Evolutionary conservation across 2,888 invertebrate genomes (phyloP).

Genomic region (Lamproptera curius): DNA sequence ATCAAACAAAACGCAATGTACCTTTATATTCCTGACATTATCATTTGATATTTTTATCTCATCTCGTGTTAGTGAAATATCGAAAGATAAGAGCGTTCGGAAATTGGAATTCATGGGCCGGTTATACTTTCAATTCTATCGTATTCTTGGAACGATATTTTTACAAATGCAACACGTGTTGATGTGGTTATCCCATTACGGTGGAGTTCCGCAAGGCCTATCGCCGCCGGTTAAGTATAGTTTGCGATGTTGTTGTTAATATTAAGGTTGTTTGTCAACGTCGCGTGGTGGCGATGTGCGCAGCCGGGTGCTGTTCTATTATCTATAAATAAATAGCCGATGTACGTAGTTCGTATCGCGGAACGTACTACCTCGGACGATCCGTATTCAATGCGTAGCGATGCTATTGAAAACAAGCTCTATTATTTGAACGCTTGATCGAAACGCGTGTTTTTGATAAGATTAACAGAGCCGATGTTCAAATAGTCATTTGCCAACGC

Average conservation of each 20-base stretch:
- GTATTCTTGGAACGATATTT: too few species aligned
- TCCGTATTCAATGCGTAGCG: conserved; percentile 12
- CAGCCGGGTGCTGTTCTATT: conserved; percentile 26
- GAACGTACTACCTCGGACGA: conserved; percentile 12
- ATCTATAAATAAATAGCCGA: conserved; percentile 18
- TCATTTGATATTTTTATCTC: too few species aligned
- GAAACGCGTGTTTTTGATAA: background rate
- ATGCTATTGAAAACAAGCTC: background rate
- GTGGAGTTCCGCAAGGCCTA: conserved; percentile 38
- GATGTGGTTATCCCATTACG: background rate
- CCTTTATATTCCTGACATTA: too few species aligned
- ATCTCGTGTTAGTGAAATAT: too few species aligned
- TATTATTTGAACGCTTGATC: conserved; percentile 3
- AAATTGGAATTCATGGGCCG: too few species aligned
- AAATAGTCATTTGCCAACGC: background rate
- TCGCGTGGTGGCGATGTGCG: conserved; percentile 49
- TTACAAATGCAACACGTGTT: too few species aligned
- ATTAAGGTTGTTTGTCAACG: conserved; percentile 65
- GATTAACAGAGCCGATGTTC: too few species aligned
- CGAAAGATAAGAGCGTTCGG: too few species aligned
- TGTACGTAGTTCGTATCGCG: conserved; percentile 3
- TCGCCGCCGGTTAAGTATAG: conserved; percentile 8
- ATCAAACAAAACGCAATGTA: too few species aligned
- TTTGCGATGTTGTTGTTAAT: conserved; percentile 39
- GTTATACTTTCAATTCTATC: too few species aligned